Evolutionary conservation across 2,113 vertebrate genomes (phyloP).

Genomic region (Eonycteris spelaea): DNA sequence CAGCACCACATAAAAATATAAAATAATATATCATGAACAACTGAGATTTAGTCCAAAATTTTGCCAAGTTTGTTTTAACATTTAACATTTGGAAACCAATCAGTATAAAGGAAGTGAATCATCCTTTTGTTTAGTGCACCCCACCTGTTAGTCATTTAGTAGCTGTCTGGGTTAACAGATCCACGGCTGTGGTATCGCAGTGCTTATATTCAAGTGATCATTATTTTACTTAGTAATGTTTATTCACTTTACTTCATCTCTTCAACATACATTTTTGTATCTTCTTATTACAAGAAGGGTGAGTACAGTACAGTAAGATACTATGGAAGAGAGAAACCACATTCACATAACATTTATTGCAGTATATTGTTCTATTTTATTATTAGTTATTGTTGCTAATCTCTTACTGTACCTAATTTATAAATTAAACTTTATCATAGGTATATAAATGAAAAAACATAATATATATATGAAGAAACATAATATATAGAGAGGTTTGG

Average conservation of each 20-base stretch:
- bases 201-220: neutral
- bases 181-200: neutral
- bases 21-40: neutral
- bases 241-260: neutral
- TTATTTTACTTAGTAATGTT: neutral
- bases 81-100: neutral
- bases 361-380: neutral
- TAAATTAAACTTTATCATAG: neutral
- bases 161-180: neutral
- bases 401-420: neutral
- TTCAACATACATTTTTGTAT: neutral
- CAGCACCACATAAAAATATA: neutral
- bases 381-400: neutral
- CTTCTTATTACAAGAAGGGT: neutral
- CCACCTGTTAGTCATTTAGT: neutral
- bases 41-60: neutral
- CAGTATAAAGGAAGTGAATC: neutral
- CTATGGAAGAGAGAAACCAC: neutral
- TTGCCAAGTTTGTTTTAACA: neutral
- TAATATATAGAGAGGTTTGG: neutral
- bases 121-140: neutral
- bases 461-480: no score
- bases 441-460: neutral
- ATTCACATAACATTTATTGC: neutral
- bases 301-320: neutral